Evolutionary conservation across 2,797 vertebrate genomes (phyloP), one percentile per base, ranked within the genome.

Genomic region (Chanos chanos): DNA sequence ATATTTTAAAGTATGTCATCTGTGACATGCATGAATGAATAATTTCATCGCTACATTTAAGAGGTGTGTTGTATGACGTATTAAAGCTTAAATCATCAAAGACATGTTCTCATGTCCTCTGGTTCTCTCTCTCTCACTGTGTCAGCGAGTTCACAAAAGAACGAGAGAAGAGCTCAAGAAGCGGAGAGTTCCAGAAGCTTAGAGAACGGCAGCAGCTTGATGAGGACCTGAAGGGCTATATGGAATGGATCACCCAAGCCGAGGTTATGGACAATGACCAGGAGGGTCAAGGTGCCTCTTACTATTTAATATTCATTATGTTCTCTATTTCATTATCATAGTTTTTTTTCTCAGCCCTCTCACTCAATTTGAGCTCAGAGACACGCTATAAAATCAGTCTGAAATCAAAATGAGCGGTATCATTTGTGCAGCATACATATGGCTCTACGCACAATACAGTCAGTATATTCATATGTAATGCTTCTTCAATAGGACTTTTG

Each of bases 211-310:
- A 97, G 77, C 94, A 94, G 79, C 84, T 97, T 68, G 95, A 97
- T 52, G 95, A 97, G 48, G 95, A 97, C 59, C 87, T 97, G 16
- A 90, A 91, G 39, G 95, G 95, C 10, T 97, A 97, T 66, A 92
- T 97, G 91, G 94, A 94, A 70, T 97, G 95, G 95, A 94, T 97
- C 80, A 94, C 88, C 1, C 94, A 97, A 7, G 95, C 93, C 2
- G 95, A 97, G 77, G 90, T 94, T 75, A 93, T 94, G 81, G 94
- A 96, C 15, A 90, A 86, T 0, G 90, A 92, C 2, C 84, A 87
- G 64, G 89, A 89, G 25, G 74, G 81, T 34, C 83, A 86, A 40
- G 82, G 86, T 89, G 33, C 68, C 30, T 7, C 28, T 52, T 37
- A 22, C 28, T n/a, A n/a, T n/a, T n/a, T n/a, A n/a, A n/a, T n/a